Evolutionary conservation across 2,113 vertebrate genomes (phyloP), one percentile per base, ranked within the genome.

Genomic region (Forbesichthys papilliferus): DNA sequence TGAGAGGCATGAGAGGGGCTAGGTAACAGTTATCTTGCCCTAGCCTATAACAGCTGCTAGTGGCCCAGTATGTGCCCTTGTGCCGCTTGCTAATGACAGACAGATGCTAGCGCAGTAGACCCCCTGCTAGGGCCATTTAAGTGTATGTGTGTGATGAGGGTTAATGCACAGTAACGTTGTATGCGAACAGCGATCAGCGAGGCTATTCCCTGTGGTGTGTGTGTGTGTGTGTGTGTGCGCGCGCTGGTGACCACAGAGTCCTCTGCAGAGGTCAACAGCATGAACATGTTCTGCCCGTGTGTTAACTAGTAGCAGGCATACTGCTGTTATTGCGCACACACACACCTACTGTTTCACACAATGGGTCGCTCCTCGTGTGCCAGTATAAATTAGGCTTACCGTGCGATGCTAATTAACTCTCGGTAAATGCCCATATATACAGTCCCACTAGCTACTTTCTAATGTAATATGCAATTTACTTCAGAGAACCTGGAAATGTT

Each of bases 31-130:
- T 78, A 84, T 75, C 77, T 84, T 83, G 81, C 67, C 70, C n/a
- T 27, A 46, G 81, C 52, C 53, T 64, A 49, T 46, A 27, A 53
- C 10, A 20, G 80, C 84, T 56, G 62, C 75, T 59, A 75, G 83
- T 66, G 75, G 60, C 55, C 36, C 64, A 71, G 61, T 27, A 65
- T 68, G 71, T 57, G 18, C 61, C 77, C 6, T 57, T 79, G 67
- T 77, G 74, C 82, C 74, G 3, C 71, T 58, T 68, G 64, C 73
- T 86, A 84, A 88, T 86, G 47, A 75, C 77, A 49, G 78, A 78
- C 84, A 88, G 86, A 87, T 87, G 84, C 77, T 75, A 57, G 71
- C 68, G 81, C 74, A 77, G 82, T 49, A 63, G 75, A 81, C 71
- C 68, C 74, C 18, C 46, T 33, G 60, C 67, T 74, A 27, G 33